Base-by-base conservation (phyloP, 1,140 invertebrate genomes). In the Procambarus virginalis region DNA sequence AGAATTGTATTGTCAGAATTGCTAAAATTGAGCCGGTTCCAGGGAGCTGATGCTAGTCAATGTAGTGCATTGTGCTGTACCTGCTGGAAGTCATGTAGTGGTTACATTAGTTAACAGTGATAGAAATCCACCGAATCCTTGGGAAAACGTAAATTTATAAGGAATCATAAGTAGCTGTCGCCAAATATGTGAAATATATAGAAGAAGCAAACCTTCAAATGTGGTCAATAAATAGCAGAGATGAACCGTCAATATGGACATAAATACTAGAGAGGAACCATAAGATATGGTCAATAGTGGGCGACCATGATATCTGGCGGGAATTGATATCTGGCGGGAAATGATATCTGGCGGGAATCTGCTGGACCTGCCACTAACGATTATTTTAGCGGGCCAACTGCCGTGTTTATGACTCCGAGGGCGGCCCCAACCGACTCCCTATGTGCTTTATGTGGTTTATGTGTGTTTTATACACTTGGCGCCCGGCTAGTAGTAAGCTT, bases 371-470 rank as follows among this genome's bases (percentile, higher is more conserved):
- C 49, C 84, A 51, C 84, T 77, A 85, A 85, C 84, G 73, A 85
- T 85, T 85, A 84, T 84, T 84, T 84, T 84, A 84, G 60, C 83
- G 83, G 45, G 45, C 84, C 60, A 60, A 58, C 70, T 85, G 84
- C 75, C 45, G 73, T 14, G 48, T 85, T 85, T 85, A 85, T 85
- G 84, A 70, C 75, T 64, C 60, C 60, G 60, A 17, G 60, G 60
- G 9, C 60, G 60, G 80, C n/a, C 73, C n/a, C 34, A 75, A n/a
- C 55, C 55, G 73, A 77, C 73, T n/a, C n/a, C n/a, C 64, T 55
- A 49, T 49, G 73, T 77, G 84, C 84, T 85, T 85, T 85, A 76
- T 76, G 84, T 85, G 70, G 73, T 85, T 85, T 85, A 85, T 85
- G 77, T 60, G 84, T 77, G 84, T 77, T 85, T 85, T 85, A 85